Evolutionary conservation across 2,113 vertebrate genomes (phyloP), one percentile per base, ranked within the genome.

Genomic region (Telmatochromis sp.): DNA sequence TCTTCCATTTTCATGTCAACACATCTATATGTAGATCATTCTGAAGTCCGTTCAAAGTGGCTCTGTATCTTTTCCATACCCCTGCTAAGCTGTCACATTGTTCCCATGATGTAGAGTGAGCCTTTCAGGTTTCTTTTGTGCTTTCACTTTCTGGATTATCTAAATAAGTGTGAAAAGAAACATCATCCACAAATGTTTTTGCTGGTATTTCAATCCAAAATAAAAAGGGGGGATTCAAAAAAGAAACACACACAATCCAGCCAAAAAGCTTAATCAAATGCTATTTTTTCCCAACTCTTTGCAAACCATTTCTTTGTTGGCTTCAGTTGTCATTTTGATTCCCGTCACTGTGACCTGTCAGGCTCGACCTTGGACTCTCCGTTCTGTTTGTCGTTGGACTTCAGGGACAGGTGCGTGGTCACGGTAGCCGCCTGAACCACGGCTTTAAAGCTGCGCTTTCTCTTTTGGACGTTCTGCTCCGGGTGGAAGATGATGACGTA

Each of bases 391-490:
- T 97, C 96, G 21, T 85, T 95, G 82, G 95, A 92, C 89, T 97
- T 97, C 86, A 96, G 95, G 4, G 96, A 97, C 82, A 97, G 96
- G 40, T 92, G 95, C 1, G 95, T 95, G 89, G 96, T 86, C 94
- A 95, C 89, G 15, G 95, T 93, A 86, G 96, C 96, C 0, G 96
- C 94, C 2, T 95, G 95, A 47, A 95, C 96, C 37, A 97, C 95
- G 0, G 97, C 90, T 83, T 97, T 98, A 93, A 98, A 96, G 93
- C 97, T 98, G 40, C 97, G 95, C 91, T 98, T 98, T 45, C 98
- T 96, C 91, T 98, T 98, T 94, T 98, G 97, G 57, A 98, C 97
- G 0, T 98, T 98, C 95, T 97, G 98, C 95, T 98, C 98, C 0
- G 98, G 98, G 75, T 97, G 98, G 95, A 97, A 96, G 92, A 98